Evolutionary conservation across 2,888 invertebrate species (phyloP).

Genomic region (Drosophila koepferae): DNA sequence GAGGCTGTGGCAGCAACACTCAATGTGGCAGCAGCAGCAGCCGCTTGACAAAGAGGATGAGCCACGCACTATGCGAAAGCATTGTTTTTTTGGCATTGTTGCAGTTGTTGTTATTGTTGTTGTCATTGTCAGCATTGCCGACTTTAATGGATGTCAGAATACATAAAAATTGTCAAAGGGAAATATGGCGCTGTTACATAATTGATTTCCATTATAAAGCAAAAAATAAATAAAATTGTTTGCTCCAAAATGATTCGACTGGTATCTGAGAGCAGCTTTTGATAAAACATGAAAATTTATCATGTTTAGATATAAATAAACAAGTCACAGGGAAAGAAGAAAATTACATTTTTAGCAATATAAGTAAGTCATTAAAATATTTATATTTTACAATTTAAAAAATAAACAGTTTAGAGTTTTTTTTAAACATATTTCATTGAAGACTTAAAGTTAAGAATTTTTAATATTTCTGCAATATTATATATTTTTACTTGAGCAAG

Average conservation of each 20-base stretch:
- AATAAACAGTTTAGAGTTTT: no score
- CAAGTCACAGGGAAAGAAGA: neutral
- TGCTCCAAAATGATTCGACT: slow-evolving; percentile 8
- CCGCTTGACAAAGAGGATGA: slow-evolving; percentile 36
- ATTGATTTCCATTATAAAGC: slow-evolving; percentile 71
- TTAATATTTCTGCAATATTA: no score
- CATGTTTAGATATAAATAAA: neutral
- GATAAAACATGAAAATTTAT: neutral
- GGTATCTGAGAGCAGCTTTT: neutral
- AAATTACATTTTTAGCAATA: neutral
- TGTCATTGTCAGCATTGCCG: slow-evolving; percentile 72
- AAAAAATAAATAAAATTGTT: slow-evolving; percentile 9
- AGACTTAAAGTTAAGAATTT: no score
- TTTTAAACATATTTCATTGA: no score
- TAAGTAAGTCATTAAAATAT: neutral
- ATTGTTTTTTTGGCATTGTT: slow-evolving; percentile 70
- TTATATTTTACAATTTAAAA: neutral
- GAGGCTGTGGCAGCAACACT: slow-evolving; percentile 3
- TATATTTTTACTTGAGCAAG: no score
- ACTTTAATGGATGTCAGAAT: slow-evolving; percentile 77
- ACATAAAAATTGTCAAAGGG: slow-evolving; percentile 79
- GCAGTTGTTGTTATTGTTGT: slow-evolving; percentile 53
- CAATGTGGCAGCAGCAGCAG: slow-evolving; percentile 6
- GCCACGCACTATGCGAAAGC: slow-evolving; percentile 62
- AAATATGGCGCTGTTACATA: slow-evolving; percentile 59